Base-by-base conservation (phyloP, 1,140 invertebrate genomes). In the Drosophila sechellia region DNA sequence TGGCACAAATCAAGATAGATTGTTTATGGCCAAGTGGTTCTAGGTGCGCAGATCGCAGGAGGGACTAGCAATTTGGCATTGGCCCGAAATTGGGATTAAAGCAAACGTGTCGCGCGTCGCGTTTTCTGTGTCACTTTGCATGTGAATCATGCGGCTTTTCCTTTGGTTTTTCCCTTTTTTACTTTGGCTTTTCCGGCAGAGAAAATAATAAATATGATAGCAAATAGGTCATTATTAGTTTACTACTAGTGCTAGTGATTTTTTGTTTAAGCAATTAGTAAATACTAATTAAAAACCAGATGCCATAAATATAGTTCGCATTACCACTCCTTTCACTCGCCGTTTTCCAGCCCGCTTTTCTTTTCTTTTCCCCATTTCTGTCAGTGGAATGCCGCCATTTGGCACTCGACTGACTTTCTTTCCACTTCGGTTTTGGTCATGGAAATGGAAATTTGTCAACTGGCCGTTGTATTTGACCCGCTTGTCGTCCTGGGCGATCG, bases 381-480 rank as follows among this genome's bases (percentile, higher is more conserved):
- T 50, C 45, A 60, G 15, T 35, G n/a, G 25, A 27, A 42, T 31
- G 27, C 48, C 40, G 46, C 27, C 39, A 20, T 63, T 70, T 78
- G 61, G 76, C 49, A n/a, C 69, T 20, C 20, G 20, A 22, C 20
- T 22, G 64, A 68, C 81, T 78, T 85, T 86, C 65, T 81, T 78
- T 77, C 45, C 40, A 64, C 61, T 57, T 61, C 43, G n/a, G 52
- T 57, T 57, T 76, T 78, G 68, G 65, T 53, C 78, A 71, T 79
- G 78, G 55, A 86, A 81, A 71, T 79, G 78, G 55, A 86, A 81
- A 86, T 87, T 87, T 87, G 83, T 87, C 83, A 86, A 87, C 75
- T 37, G 53, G 53, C 45, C 43, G 66, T 42, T 69, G 48, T 49
- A 40, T 70, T 49, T 34, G 48, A 48, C 58, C 25, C 50, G 40